Conservation (phyloP, 2,888 invertebrate species). For the Serrognathus titanus region DNA sequence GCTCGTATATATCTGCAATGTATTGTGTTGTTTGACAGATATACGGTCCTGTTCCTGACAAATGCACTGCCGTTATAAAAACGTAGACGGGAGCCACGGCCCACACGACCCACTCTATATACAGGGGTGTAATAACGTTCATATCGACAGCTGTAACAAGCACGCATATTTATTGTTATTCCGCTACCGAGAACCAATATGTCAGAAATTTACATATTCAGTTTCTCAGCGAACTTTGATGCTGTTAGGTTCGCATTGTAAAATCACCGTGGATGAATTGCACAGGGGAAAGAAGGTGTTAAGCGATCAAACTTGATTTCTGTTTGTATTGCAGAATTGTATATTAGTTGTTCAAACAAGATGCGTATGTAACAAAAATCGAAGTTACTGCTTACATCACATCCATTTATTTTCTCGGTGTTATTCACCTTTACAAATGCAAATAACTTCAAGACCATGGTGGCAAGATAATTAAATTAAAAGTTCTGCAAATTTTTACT, state of each 20-base stretch:
- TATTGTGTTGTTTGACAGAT: conserved; percentile 44
- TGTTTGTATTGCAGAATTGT: conserved; percentile 13
- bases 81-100: conserved; percentile 38
- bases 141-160: conserved; percentile 39
- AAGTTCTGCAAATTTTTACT: neutral
- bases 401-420: too few species aligned
- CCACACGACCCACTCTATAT: conserved; percentile 37
- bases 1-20: conserved; percentile 37
- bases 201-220: conserved; percentile 40
- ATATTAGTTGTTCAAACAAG: conserved; percentile 12
- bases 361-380: neutral
- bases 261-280: conserved; percentile 4
- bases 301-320: conserved; percentile 13
- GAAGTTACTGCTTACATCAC: too few species aligned
- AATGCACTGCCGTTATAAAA: conserved; percentile 40
- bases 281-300: conserved; percentile 11
- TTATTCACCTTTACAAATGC: neutral
- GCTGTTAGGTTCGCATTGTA: neutral
- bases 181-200: conserved; percentile 40
- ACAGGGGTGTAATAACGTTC: conserved; percentile 36
- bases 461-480: neutral
- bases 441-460: neutral
- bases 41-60: conserved; percentile 43
- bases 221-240: conserved; percentile 22
- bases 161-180: conserved; percentile 36